Conservation (phyloP, 2,888 invertebrate genomes). For the Pherbina coryleti region DNA sequence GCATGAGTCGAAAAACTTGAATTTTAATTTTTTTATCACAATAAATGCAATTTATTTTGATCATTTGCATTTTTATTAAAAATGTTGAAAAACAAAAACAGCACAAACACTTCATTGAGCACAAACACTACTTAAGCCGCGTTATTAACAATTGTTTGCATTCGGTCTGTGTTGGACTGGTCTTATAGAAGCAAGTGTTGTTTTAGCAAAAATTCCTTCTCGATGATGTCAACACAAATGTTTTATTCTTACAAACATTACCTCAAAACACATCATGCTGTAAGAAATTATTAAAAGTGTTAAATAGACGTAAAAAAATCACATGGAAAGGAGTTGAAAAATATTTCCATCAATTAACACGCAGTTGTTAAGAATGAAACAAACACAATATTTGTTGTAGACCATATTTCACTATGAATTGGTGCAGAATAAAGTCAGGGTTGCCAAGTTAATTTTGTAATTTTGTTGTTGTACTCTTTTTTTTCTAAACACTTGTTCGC, state of each 20-base stretch:
- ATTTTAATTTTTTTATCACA: background rate
- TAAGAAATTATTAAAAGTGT: background rate
- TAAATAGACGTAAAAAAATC: background rate
- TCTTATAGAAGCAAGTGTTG: background rate
- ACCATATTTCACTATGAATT: background rate
- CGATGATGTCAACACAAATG: constrained; percentile 24
- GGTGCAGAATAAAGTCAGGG: background rate
- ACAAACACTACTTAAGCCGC: background rate
- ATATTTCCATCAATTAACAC: background rate
- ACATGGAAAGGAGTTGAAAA: background rate
- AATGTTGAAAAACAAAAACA: background rate
- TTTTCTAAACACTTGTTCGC: background rate
- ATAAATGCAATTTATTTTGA: background rate
- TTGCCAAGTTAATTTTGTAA: no score
- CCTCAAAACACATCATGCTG: background rate
- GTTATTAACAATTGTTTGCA: background rate
- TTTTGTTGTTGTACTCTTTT: background rate
- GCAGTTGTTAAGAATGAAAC: background rate
- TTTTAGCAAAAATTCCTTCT: background rate
- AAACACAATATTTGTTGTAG: background rate
- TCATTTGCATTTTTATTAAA: constrained; percentile 10
- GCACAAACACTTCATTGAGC: background rate
- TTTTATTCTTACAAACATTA: background rate
- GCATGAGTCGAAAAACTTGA: background rate
- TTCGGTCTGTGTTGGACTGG: background rate